Evolutionary conservation across 2,113 vertebrate species (phyloP).

Genomic region (Podiceps cristatus): DNA sequence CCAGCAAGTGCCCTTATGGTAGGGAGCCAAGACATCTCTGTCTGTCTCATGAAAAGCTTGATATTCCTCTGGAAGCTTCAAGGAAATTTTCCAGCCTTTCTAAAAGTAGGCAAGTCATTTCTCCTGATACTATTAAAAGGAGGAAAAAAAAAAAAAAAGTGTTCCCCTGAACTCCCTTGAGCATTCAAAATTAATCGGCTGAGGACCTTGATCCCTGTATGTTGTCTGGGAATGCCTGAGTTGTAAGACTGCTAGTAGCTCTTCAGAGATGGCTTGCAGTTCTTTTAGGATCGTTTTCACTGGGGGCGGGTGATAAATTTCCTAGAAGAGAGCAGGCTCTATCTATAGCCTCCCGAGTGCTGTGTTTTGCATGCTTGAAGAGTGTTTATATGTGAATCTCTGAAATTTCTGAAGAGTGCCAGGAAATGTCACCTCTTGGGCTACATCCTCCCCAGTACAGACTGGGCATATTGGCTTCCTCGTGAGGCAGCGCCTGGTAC

Average conservation of each 20-base stretch:
- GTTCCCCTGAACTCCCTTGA: not conserved
- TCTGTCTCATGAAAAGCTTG: not conserved
- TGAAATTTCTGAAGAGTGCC: not conserved
- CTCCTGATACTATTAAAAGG: not conserved
- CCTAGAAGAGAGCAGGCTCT: conserved; percentile 32
- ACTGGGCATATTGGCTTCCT: not conserved
- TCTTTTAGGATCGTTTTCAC: not conserved
- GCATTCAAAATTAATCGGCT: not conserved
- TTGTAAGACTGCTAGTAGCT: conserved; percentile 17
- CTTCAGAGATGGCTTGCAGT: not conserved
- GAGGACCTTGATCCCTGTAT: not conserved
- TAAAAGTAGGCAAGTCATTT: not conserved
- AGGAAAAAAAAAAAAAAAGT: not conserved
- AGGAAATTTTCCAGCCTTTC: not conserved
- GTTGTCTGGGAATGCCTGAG: not conserved
- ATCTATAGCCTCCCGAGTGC: conserved; percentile 1
- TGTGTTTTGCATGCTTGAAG: not conserved
- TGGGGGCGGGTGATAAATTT: not conserved
- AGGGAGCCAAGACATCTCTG: not conserved
- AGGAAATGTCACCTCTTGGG: not conserved
- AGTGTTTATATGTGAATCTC: not conserved
- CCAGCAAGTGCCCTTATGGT: not conserved
- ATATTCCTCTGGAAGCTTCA: not conserved
- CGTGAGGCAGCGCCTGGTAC: not conserved
- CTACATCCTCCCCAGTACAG: not conserved